These are phyloP conservation scores for Chymomyza costata DNA, from an alignment of 1,140 invertebrate species.

Conservation along the genomic window DNA sequence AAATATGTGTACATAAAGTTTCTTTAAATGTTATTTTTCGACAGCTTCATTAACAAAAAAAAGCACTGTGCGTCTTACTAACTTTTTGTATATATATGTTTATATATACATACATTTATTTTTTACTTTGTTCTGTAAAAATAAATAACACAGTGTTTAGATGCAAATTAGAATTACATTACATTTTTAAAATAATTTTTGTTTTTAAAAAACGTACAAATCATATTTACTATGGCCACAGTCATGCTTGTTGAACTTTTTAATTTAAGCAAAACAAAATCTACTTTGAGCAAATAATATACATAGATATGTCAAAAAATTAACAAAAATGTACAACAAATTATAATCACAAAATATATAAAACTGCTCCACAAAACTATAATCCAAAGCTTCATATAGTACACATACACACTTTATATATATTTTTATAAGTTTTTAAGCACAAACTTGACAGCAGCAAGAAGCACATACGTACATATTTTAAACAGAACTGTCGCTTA, in stretches of 20 bases:
- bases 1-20: slow-evolving; percentile 7
- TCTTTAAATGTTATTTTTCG: slow-evolving; percentile 2
- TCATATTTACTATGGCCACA: slow-evolving; percentile 11
- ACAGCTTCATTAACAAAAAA: slow-evolving; percentile 22
- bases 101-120: slow-evolving; percentile 40
- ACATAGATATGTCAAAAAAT: neutral
- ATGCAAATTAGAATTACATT: slow-evolving; percentile 56
- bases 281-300: slow-evolving; percentile 28
- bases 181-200: slow-evolving; percentile 26
- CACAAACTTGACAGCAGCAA: too few species aligned
- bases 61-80: slow-evolving; percentile 60
- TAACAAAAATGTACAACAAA: too few species aligned
- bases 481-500: too few species aligned
- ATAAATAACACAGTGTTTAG: slow-evolving; percentile 63
- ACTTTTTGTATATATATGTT: slow-evolving; percentile 26
- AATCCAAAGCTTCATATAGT: too few species aligned
- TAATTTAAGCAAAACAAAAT: slow-evolving; percentile 40
- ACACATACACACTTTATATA: too few species aligned
- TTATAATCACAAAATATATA: too few species aligned
- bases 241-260: too few species aligned
- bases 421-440: too few species aligned
- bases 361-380: too few species aligned
- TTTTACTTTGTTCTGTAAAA: slow-evolving; percentile 38
- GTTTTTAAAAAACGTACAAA: slow-evolving; percentile 3
- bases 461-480: too few species aligned